Evolutionary conservation across 2,797 vertebrate species (phyloP).

Genomic region (Pseudochirops corinnae): DNA sequence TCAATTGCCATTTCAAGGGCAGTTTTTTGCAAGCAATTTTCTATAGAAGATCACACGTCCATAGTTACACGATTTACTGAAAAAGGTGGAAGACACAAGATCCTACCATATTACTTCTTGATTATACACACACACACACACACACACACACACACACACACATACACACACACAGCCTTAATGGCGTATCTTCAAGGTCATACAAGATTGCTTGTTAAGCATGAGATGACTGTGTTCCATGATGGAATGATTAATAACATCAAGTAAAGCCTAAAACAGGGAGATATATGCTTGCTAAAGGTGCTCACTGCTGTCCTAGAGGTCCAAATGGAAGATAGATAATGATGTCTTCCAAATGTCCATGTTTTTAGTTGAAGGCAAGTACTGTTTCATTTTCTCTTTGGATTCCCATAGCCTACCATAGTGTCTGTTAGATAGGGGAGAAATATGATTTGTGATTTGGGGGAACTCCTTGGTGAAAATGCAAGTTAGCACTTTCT

Average conservation of each 20-base stretch:
- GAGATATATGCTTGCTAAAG: background rate
- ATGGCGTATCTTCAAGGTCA: background rate
- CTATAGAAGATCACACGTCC: background rate
- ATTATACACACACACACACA: background rate
- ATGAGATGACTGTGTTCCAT: background rate
- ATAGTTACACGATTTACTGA: background rate
- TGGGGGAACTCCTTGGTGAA: background rate
- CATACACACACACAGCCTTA: background rate
- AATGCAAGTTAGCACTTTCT: background rate
- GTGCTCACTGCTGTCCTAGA: no score
- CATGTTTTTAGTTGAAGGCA: background rate
- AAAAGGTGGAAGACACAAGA: background rate
- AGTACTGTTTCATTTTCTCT: background rate
- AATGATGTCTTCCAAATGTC: background rate
- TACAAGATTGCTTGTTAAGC: background rate
- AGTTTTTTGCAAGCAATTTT: background rate
- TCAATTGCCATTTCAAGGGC: background rate
- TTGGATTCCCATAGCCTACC: background rate
- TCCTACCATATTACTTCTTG: background rate
- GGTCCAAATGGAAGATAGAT: background rate
- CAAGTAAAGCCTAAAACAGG: background rate
- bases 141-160: background rate
- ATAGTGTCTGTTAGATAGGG: background rate
- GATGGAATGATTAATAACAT: background rate
- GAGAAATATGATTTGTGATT: background rate